Conservation (phyloP, 2,113 vertebrate species). For the Siniperca chuatsi region DNA sequence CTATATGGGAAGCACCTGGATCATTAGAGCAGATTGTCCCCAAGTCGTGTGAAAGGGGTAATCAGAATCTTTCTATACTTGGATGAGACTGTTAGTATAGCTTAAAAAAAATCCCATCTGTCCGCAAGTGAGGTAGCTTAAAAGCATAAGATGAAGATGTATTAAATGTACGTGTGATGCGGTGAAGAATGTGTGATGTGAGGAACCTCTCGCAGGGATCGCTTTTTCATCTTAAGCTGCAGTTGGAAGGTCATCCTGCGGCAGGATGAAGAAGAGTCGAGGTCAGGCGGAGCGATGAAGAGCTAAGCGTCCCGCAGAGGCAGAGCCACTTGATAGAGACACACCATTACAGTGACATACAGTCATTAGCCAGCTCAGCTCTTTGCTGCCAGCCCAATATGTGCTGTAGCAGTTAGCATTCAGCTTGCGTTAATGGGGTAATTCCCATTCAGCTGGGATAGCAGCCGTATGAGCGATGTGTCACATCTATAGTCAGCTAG, state of each 20-base stretch:
- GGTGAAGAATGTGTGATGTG: slow-evolving; percentile 2
- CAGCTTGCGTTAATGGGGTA: slow-evolving; percentile 69
- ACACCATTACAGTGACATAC: slow-evolving; percentile 70
- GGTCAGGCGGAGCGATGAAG: slow-evolving; percentile 45
- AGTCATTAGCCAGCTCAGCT: slow-evolving; percentile 78
- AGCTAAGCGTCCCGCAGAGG: slow-evolving; percentile 63
- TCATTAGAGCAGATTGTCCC: slow-evolving; percentile 19
- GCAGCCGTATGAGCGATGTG: slow-evolving; percentile 68
- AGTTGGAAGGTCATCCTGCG: slow-evolving; percentile 66
- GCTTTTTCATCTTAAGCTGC: slow-evolving; percentile 44
- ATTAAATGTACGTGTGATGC: neutral
- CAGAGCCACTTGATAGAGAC: slow-evolving; percentile 68
- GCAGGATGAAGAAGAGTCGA: slow-evolving; percentile 43
- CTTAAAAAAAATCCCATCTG: slow-evolving; percentile 12
- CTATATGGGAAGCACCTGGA: slow-evolving; percentile 40
- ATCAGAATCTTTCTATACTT: slow-evolving; percentile 27
- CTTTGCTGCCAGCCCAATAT: slow-evolving; percentile 69
- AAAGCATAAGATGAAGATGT: slow-evolving; percentile 25
- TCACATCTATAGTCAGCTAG: slow-evolving; percentile 71
- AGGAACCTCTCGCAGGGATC: slow-evolving; percentile 6
- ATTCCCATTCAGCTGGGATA: slow-evolving; percentile 78
- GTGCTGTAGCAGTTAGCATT: slow-evolving; percentile 71
- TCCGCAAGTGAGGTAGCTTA: neutral
- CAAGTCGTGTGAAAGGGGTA: neutral
- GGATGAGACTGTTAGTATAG: slow-evolving; percentile 7